phyloP scores from a whole-genome alignment of 1,140 invertebrate species.

The Nasonia giraulti region DNA sequence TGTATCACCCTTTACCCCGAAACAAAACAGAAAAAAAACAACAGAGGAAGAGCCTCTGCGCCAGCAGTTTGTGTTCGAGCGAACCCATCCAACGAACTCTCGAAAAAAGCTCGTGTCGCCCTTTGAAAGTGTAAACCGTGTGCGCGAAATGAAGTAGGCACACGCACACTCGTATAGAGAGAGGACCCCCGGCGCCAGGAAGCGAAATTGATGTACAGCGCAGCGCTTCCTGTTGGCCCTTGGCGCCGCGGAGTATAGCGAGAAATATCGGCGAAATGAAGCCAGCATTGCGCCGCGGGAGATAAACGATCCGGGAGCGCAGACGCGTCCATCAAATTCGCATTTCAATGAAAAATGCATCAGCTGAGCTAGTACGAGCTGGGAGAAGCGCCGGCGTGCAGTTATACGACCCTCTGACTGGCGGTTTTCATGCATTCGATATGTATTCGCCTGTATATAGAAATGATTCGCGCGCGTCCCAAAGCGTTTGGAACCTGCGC shows the following conservation, averaged over 20 bases:
- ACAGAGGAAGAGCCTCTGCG: neutral
- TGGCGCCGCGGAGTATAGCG: neutral
- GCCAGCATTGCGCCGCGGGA: neutral
- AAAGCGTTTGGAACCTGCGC: neutral
- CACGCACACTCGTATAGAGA: neutral
- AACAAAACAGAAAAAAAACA: neutral
- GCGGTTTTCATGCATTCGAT: neutral
- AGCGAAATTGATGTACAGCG: slow-evolving; percentile 36
- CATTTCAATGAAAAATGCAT: slow-evolving; percentile 51
- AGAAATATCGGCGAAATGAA: slow-evolving; percentile 42
- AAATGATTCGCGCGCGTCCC: neutral
- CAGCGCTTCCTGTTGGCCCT: slow-evolving; percentile 17
- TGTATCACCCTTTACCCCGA: neutral
- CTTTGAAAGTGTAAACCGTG: slow-evolving; percentile 28
- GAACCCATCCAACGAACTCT: neutral
- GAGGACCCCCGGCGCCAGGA: slow-evolving; percentile 11
- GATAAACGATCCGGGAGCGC: slow-evolving; percentile 41
- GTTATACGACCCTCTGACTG: neutral
- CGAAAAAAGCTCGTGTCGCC: neutral
- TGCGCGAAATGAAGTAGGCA: neutral
- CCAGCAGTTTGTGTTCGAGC: neutral
- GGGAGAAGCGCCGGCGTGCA: neutral
- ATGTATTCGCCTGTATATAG: neutral
- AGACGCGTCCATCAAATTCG: slow-evolving; percentile 50
- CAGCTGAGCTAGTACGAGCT: neutral